Evolutionary conservation across 1,140 invertebrate species (phyloP).

Genomic region (Sycobia sp.): DNA sequence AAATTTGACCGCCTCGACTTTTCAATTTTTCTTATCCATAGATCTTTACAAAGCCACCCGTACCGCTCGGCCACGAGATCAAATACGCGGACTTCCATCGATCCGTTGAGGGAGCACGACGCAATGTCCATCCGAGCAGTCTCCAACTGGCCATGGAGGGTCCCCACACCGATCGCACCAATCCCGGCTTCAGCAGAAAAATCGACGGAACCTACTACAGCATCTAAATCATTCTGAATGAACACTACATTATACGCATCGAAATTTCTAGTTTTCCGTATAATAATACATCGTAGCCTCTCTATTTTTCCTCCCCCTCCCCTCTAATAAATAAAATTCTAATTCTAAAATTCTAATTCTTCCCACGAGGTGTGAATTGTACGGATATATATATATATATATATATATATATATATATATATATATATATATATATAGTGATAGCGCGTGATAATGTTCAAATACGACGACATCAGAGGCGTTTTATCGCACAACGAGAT

Average conservation of each 20-base stretch:
- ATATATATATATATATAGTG: no score
- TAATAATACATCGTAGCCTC: background rate
- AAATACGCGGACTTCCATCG: constrained; percentile 26
- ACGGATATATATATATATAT: no score
- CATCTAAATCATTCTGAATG: constrained; percentile 43
- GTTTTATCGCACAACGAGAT: no score
- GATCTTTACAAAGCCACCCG: constrained; percentile 35
- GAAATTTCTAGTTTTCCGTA: constrained; percentile 29
- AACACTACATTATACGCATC: constrained; percentile 1
- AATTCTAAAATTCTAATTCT: no score
- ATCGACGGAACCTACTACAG: constrained; percentile 60
- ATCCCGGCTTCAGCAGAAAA: constrained; percentile 59
- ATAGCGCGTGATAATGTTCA: no score
- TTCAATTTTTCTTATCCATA: no score
- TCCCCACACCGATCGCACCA: constrained; percentile 58
- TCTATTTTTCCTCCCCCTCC: background rate
- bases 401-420: no score
- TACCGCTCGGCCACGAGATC: constrained; percentile 39
- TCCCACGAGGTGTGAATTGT: no score
- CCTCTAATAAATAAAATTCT: no score
- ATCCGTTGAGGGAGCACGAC: constrained; percentile 36
- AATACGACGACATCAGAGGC: no score
- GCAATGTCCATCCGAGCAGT: constrained; percentile 55
- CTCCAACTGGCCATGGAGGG: constrained; percentile 58
- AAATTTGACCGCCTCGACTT: no score